A percentile compares a stretch with the other conserved stretches of the same genome.
Conservation (phyloP, 2,113 vertebrate species). For the Sakesphorus luctuosus region DNA sequence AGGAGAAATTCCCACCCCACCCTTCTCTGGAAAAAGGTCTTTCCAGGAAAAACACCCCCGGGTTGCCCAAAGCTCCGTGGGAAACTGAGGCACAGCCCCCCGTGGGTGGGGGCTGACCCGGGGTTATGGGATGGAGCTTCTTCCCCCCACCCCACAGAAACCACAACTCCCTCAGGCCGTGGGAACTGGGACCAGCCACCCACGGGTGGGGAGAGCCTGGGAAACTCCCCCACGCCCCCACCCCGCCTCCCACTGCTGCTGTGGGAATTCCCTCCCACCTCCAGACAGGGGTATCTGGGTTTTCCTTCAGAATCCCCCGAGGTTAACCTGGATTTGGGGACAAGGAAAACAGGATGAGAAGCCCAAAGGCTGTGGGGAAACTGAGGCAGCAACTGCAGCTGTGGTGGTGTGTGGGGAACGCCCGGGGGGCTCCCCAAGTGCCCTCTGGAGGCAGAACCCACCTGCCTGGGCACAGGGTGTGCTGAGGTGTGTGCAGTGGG, state of each 20-base stretch:
- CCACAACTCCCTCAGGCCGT: neutral
- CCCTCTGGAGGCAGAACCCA: neutral
- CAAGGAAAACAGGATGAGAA: fast-evolving
- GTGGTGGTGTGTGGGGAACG: too few relatives aligned
- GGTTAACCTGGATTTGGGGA: neutral
- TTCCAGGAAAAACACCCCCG: neutral
- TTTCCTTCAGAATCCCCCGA: neutral
- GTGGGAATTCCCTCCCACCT: neutral
- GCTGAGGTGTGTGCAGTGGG: neutral
- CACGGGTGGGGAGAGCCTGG: neutral
- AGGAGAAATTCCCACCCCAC: neutral
- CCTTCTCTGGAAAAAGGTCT: neutral
- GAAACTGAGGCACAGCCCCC: neutral
- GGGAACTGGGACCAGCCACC: neutral
- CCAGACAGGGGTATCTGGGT: neutral
- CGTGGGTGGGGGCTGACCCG: neutral
- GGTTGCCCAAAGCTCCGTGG: neutral
- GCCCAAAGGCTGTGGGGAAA: neutral
- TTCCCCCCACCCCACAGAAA: neutral
- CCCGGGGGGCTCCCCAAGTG: neutral
- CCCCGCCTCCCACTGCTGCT: too few relatives aligned
- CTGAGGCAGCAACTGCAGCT: neutral
- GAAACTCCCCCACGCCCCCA: neutral
- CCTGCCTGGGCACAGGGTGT: neutral
- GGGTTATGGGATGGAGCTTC: neutral